Evolutionary conservation across 2,113 vertebrate genomes (phyloP), one percentile per base, ranked within the genome.

Genomic region (Odontophorus gujanensis): DNA sequence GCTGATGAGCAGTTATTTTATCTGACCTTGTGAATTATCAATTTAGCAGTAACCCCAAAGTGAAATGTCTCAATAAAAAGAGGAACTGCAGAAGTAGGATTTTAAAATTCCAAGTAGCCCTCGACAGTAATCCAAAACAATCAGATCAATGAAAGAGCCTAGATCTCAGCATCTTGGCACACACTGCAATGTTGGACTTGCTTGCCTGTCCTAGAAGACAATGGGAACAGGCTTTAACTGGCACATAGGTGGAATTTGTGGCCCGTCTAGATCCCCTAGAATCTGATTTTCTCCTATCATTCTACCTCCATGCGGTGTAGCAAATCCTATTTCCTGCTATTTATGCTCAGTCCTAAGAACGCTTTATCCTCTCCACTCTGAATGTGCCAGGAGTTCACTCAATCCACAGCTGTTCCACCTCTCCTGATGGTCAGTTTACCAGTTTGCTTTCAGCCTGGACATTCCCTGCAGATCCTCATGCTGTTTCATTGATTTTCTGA

Each of bases 401-500:
- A 57, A 51, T 1, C 2, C 30, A 28, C 42, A 86, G 8, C 2
- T 6, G 8, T 6, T 61, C 10, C 57, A 24, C 24, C 7, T 36
- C 50, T 7, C 89, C 85, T 68, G 32, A 21, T 3, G 69, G 63
- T 28, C 26, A 40, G 48, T 7, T 72, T 65, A 50, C 84, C 1
- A 0, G 18, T 78, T 85, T 89, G 34, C 43, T 74, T 59, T 34
- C 38, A 43, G 74, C 89, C 90, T 85, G 87, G 77, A 30, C 42
- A 57, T 94, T 86, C 93, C 76, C 86, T 69, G 77, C 78, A 80
- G 87, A 81, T 32, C 12, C 1, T 3, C 65, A 75, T 11, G 11
- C 38, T 48, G 21, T 84, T 94, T 92, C 93, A 96, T 94, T 95
- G 87, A 82, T 85, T 98, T 98, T 96, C 96, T 93, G 89, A 91